Evolutionary conservation across 2,797 vertebrate species (phyloP).

Genomic region (Clamator glandarius): DNA sequence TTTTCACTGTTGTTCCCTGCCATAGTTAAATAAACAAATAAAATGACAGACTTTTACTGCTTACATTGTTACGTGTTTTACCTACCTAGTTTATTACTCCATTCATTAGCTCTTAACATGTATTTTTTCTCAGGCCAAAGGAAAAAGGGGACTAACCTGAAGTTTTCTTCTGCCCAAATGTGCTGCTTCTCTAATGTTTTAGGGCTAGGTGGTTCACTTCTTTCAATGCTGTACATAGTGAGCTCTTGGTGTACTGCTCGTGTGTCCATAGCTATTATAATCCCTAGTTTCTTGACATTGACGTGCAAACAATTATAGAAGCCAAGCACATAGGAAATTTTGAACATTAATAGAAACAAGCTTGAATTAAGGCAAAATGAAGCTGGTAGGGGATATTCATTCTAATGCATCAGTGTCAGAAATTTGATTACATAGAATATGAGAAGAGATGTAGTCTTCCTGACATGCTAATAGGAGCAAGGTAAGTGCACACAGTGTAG

Average conservation of each 20-base stretch:
- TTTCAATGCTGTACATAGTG: background rate
- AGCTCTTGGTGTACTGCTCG: background rate
- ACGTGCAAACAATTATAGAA: background rate
- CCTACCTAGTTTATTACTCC: background rate
- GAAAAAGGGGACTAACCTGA: background rate
- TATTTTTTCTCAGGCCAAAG: background rate
- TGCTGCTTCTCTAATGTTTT: background rate
- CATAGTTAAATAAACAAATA: background rate
- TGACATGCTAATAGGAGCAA: fast-evolving
- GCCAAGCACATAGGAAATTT: background rate
- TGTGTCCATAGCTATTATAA: background rate
- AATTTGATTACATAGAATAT: background rate
- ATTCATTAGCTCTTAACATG: background rate
- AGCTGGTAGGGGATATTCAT: background rate
- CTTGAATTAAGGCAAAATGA: background rate
- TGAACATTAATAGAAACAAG: background rate
- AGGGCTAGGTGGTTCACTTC: background rate
- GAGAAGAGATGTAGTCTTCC: background rate
- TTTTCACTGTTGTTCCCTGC: background rate
- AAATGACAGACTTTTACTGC: background rate
- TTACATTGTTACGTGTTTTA: background rate
- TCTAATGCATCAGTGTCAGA: background rate
- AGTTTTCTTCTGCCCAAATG: background rate
- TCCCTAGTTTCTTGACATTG: background rate
- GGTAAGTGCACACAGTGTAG: background rate